Percentiles rank a stretch among this genome's conserved stretches.
These are phyloP conservation scores for Hecatera dysodea DNA, from an alignment of 2,888 invertebrate species.

Conservation along the genomic window DNA sequence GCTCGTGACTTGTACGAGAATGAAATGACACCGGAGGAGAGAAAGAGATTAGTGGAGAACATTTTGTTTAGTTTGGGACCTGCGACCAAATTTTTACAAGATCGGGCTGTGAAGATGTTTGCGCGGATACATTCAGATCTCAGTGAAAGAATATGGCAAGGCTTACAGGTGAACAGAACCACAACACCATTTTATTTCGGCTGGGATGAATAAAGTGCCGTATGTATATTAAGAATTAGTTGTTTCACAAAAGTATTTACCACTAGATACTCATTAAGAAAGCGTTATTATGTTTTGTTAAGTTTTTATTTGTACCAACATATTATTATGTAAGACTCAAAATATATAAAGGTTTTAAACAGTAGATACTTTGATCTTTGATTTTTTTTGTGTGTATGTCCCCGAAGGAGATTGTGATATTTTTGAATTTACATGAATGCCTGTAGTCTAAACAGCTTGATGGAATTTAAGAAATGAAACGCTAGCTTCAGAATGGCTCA, in stretches of 20 bases:
- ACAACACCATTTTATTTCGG: slow-evolving; percentile 18
- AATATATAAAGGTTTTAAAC: not conserved
- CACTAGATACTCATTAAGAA: not conserved
- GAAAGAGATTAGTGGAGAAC: slow-evolving; percentile 94
- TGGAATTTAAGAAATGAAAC: too few relatives aligned
- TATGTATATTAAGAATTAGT: not conserved
- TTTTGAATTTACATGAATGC: not conserved
- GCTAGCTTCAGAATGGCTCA: too few relatives aligned
- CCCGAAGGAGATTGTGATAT: not conserved
- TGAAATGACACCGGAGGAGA: slow-evolving; percentile 93
- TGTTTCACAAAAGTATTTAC: not conserved
- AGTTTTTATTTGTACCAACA: not conserved
- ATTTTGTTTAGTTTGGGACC: slow-evolving; percentile 93
- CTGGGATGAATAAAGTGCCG: slow-evolving; percentile 32
- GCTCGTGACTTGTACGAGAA: slow-evolving; percentile 94
- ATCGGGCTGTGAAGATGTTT: slow-evolving; percentile 94
- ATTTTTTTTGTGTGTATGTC: not conserved
- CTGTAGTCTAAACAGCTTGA: too few relatives aligned
- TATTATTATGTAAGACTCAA: not conserved
- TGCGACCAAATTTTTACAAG: slow-evolving; percentile 92
- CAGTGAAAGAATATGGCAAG: slow-evolving; percentile 88
- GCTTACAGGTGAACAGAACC: slow-evolving; percentile 73
- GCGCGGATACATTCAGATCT: slow-evolving; percentile 94
- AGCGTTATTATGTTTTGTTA: slow-evolving; percentile 15
- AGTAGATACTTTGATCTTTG: not conserved